A percentile compares a stretch with the other conserved stretches of the same genome.
Conservation (phyloP, 2,113 vertebrate genomes). For the Amazona vittata region DNA sequence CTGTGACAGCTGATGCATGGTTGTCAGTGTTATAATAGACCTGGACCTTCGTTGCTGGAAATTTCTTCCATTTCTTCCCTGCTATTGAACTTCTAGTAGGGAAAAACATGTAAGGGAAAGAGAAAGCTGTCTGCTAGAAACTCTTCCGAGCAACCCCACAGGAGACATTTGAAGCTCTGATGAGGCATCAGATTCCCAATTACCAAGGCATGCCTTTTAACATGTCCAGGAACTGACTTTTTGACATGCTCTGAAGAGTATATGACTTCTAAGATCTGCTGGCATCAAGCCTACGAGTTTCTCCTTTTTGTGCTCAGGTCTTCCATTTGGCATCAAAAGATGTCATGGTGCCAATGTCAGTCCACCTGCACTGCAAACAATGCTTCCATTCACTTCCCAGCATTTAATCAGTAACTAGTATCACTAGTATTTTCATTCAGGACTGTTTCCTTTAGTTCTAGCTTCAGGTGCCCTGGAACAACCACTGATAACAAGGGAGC, state of each 20-base stretch:
- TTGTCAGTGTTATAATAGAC: neutral
- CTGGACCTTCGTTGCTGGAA: neutral
- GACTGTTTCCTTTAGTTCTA: neutral
- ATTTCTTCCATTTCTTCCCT: neutral
- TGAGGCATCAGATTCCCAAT: slow-evolving; percentile 41
- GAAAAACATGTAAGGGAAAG: neutral
- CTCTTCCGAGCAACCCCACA: neutral
- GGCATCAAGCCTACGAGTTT: neutral
- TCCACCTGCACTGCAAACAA: neutral
- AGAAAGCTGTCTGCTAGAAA: neutral
- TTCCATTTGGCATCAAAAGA: slow-evolving; percentile 14
- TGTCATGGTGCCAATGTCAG: neutral
- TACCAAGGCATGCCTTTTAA: neutral
- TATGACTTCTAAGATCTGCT: slow-evolving; percentile 6
- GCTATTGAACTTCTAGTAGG: neutral
- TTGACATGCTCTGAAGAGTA: slow-evolving; percentile 38
- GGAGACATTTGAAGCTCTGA: slow-evolving; percentile 4
- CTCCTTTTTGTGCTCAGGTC: neutral
- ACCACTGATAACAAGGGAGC: neutral
- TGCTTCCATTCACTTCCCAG: neutral
- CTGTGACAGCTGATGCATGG: neutral
- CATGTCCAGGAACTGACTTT: slow-evolving; percentile 23
- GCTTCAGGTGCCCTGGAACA: neutral
- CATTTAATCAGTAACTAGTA: slow-evolving; percentile 30
- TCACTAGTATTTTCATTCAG: neutral